These are phyloP conservation scores for Silurus aristotelis DNA, from an alignment of 2,797 vertebrate species.

Conservation along the genomic window DNA sequence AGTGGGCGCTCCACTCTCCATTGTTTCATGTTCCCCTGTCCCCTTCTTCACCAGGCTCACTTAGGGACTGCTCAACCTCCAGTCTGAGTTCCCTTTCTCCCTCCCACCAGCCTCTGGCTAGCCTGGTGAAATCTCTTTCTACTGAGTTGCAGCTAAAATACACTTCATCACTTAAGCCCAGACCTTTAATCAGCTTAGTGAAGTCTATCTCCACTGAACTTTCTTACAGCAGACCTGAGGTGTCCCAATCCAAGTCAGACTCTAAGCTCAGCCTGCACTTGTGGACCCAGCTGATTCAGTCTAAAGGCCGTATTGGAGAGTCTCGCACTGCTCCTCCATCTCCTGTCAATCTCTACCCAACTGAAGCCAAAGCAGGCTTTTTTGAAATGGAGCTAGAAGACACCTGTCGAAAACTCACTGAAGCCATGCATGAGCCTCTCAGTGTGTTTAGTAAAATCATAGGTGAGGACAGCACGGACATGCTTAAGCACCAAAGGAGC, in stretches of 20 bases:
- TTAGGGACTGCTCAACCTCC: constrained; percentile 62
- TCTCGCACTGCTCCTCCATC: constrained; percentile 83
- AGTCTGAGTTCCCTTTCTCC: constrained; percentile 67
- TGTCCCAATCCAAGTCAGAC: constrained; percentile 83
- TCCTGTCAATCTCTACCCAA: constrained; percentile 77
- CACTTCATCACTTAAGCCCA: constrained; percentile 67
- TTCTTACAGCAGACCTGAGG: constrained; percentile 78
- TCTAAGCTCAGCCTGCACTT: constrained; percentile 81
- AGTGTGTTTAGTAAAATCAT: constrained; percentile 86
- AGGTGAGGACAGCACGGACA: constrained; percentile 76
- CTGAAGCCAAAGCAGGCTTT: constrained; percentile 72
- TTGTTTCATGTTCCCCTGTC: constrained; percentile 69
- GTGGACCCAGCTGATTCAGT: constrained; percentile 80
- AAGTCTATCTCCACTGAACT: constrained; percentile 86
- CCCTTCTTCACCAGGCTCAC: constrained; percentile 68
- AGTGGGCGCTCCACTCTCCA: constrained; percentile 55
- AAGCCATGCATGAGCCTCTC: constrained; percentile 86
- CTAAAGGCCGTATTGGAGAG: constrained; percentile 72
- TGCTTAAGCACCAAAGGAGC: constrained; percentile 68
- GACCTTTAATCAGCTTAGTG: constrained; percentile 79
- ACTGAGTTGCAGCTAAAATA: constrained; percentile 79
- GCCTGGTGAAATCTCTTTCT: constrained; percentile 82
- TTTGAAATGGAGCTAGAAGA: constrained; percentile 86
- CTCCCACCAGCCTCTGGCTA: constrained; percentile 69
- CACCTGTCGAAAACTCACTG: constrained; percentile 81